Percentiles rank a stretch among this genome's conserved stretches.
These are phyloP conservation scores for Otolemur garnettii DNA, from an alignment of 2,113 vertebrate species.

Conservation along the genomic window DNA sequence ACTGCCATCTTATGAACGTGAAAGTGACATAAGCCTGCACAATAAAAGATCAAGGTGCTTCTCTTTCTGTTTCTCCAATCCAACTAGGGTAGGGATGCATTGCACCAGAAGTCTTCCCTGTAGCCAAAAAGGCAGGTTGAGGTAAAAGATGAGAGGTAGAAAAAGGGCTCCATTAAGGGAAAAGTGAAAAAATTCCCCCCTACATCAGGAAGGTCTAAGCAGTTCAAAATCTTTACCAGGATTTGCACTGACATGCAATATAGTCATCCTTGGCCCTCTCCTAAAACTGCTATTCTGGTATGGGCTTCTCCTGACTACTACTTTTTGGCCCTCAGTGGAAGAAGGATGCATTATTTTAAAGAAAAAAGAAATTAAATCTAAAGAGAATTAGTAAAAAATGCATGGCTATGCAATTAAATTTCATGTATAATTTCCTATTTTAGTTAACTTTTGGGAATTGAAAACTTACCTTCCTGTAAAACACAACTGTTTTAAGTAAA, in stretches of 20 bases:
- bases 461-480: neutral
- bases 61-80: neutral
- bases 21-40: neutral
- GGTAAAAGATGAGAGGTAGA: conserved; percentile 35
- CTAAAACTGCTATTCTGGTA: neutral
- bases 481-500: neutral
- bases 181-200: neutral
- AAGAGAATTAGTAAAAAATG: neutral
- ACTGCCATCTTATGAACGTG: neutral
- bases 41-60: neutral
- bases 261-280: neutral
- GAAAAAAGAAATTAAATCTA: neutral
- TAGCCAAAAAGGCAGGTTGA: neutral
- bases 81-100: neutral
- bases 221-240: neutral
- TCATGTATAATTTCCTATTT: neutral
- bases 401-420: neutral
- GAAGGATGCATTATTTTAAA: neutral
- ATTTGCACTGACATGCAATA: neutral
- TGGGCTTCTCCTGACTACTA: neutral
- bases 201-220: neutral
- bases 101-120: neutral
- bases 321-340: neutral
- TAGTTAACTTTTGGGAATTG: neutral
- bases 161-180: neutral